Base-by-base conservation (phyloP, 2,797 vertebrate species). In the Typhlichthys eigenmanni region DNA sequence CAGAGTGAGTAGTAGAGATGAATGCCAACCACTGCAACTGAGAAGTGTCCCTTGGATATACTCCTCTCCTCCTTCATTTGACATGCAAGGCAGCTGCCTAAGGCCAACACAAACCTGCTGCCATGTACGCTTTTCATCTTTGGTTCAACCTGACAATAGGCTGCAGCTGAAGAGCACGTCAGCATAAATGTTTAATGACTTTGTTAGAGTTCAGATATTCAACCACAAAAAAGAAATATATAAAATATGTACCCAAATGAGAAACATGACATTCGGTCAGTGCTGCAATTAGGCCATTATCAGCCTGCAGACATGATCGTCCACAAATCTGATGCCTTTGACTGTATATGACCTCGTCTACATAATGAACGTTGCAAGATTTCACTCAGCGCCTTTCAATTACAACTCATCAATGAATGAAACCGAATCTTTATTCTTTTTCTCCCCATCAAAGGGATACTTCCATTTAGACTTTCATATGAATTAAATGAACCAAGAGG, bases 281-380 rank as follows among this genome's bases (percentile, higher is more conserved):
- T 69, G 66, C 64, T 62, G 77, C 78, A 88, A 86, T 86, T 79
- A 88, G 81, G 75, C 63, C 79, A 78, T 78, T 81, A 85, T 85
- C 76, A 85, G 79, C 77, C 82, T 63, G 2, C 14, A 75, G 80
- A 82, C 76, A 77, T 38, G 34, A 72, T 81, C 73, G 68, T 24
- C 62, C 61, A 73, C 79, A 81, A 80, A 73, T 85, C 85, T 79
- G 84, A 76, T 59, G 71, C 64, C 78, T 80, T 55, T n/a, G 63
- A 77, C 78, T 82, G 71, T 76, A 83, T 87, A 87, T 84, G 68
- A 74, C 75, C 84, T 83, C 60, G 10, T 87, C 85, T 80, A 80
- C 80, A 86, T 84, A 85, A 89, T 80, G 84, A 89, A 81, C 81
- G 81, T 69, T 67, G 59, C 69, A 69, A 84, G 79, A 76, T 76